phyloP scores from a whole-genome alignment of 1,140 invertebrate genomes.

The Acarapis woodi region DNA sequence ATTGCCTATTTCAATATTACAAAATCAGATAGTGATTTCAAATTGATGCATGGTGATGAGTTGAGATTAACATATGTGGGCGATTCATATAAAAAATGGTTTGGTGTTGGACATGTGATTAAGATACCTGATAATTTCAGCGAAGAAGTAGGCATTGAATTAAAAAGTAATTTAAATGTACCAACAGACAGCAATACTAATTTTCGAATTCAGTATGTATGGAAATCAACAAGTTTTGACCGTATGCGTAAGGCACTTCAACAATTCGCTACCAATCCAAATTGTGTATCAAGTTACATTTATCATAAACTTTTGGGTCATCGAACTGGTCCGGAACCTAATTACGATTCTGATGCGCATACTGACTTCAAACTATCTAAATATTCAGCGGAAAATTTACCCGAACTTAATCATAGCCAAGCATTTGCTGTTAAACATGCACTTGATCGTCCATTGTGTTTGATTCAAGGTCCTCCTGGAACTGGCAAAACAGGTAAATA shows the following conservation, averaged over 20 bases:
- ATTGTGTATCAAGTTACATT: slow-evolving; percentile 85
- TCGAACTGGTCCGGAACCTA: too few relatives aligned
- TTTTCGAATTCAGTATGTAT: slow-evolving; percentile 96
- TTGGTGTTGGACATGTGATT: slow-evolving; percentile 75
- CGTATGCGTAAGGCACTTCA: slow-evolving; percentile 80
- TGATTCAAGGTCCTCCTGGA: slow-evolving; percentile 73
- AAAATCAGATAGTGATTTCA: slow-evolving; percentile 63
- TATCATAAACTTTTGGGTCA: slow-evolving; percentile 88
- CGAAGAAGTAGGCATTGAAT: slow-evolving; percentile 87
- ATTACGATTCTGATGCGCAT: slow-evolving; percentile 81
- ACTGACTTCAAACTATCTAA: slow-evolving; percentile 71
- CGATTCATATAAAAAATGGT: slow-evolving; percentile 59
- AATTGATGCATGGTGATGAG: slow-evolving; percentile 98
- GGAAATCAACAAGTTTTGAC: slow-evolving; percentile 98
- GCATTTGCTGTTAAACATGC: slow-evolving; percentile 98
- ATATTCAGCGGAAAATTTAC: slow-evolving; percentile 84
- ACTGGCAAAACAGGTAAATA: slow-evolving; percentile 97
- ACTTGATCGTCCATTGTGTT: slow-evolving; percentile 69
- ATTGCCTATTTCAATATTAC: slow-evolving; percentile 93
- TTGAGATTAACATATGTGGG: slow-evolving; percentile 70
- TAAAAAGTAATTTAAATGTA: slow-evolving; percentile 63
- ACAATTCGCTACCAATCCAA: slow-evolving; percentile 85
- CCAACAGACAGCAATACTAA: slow-evolving; percentile 73
- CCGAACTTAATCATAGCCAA: slow-evolving; percentile 56
- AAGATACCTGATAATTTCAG: slow-evolving; percentile 97